phyloP scores from a whole-genome alignment of 2,113 vertebrate species.

The Castor canadensis region DNA sequence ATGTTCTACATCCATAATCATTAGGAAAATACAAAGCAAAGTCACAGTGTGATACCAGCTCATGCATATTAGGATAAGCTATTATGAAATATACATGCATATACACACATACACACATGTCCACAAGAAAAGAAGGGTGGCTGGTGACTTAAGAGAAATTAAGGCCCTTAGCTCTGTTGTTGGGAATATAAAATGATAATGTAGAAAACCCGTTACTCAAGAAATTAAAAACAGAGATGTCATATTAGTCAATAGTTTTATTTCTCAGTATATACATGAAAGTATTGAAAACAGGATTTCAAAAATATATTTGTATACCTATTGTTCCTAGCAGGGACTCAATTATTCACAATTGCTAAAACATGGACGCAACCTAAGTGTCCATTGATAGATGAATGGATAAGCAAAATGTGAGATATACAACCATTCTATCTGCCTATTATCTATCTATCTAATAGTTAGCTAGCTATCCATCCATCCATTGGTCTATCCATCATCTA shows the following conservation, averaged over 20 bases:
- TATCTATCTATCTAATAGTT: too few relatives aligned
- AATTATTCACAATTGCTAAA: neutral
- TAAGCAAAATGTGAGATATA: too few relatives aligned
- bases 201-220: neutral
- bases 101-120: too few relatives aligned
- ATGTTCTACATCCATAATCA: neutral
- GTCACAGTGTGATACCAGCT: neutral
- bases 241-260: neutral
- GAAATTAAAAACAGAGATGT: neutral
- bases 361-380: too few relatives aligned
- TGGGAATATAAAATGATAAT: neutral
- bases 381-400: neutral
- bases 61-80: neutral
- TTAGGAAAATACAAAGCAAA: neutral
- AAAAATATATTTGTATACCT: neutral
- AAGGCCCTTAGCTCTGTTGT: neutral
- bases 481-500: too few relatives aligned
- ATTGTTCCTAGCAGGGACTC: neutral
- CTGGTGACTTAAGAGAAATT: neutral
- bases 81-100: neutral
- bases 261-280: neutral
- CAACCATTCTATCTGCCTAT: fast-evolving
- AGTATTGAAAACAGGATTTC: neutral
- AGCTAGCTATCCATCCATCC: too few relatives aligned
- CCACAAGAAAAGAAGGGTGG: neutral